Percentiles rank a stretch among this genome's conserved stretches.
These are phyloP conservation scores for Clanis bilineata DNA, from an alignment of 2,888 invertebrate genomes.

Conservation along the genomic window DNA sequence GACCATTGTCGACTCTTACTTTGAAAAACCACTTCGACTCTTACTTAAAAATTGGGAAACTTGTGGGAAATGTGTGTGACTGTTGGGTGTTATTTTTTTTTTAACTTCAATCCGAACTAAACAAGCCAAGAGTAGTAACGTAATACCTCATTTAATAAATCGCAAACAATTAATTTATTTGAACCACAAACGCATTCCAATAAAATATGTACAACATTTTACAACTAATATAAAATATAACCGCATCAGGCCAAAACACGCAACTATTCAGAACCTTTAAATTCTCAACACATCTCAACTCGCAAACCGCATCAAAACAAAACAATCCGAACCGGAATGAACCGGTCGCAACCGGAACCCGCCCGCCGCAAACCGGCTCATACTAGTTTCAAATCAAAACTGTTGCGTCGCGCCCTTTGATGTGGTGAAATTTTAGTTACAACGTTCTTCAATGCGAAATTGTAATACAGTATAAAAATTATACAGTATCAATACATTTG, in stretches of 20 bases:
- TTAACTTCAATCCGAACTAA: no score
- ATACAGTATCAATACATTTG: neutral
- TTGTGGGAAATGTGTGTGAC: no score
- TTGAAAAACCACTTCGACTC: no score
- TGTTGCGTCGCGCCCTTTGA: conserved; percentile 42
- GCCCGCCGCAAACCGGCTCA: conserved; percentile 30
- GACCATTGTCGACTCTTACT: no score
- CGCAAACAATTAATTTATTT: neutral
- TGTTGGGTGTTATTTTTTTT: no score
- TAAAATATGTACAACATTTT: neutral
- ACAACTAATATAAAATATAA: neutral
- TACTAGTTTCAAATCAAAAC: conserved; percentile 41
- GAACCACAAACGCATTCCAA: neutral
- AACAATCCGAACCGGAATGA: conserved; percentile 23
- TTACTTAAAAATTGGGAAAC: no score
- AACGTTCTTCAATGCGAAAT: neutral
- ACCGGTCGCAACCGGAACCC: conserved; percentile 20
- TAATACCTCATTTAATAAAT: no score
- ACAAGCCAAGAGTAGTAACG: no score
- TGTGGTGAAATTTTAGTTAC: conserved; percentile 43
- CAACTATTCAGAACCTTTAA: neutral
- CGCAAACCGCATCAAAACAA: conserved; percentile 24
- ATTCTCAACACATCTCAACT: neutral
- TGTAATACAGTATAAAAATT: neutral
- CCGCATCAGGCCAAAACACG: neutral